Base-by-base conservation (phyloP, 2,113 vertebrate genomes). In the Caranx ignobilis region DNA sequence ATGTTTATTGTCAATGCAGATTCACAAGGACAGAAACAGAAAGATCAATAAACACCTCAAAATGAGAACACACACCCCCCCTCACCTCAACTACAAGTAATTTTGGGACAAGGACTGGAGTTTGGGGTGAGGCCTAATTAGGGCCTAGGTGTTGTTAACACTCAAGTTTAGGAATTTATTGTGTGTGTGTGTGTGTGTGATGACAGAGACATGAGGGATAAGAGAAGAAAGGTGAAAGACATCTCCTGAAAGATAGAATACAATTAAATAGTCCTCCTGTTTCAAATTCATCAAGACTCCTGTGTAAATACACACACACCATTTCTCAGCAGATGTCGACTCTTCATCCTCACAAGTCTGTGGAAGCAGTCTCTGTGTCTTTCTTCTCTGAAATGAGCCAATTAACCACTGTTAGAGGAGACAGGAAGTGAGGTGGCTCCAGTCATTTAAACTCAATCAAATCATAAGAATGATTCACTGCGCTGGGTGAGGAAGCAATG, bases 171-270 rank as follows among this genome's bases (percentile, higher is more conserved):
- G 26, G 15, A 50, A 13, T 37, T 18, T 4, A 60, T 66, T 16
- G 52, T 11, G n/a, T 10, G 11, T 11, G n/a, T 47, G 45, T 39
- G 39, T 39, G 39, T 41, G 39, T 41, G 34, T 71, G 50, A 11
- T 10, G 11, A 1, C 2, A 57, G 41, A 31, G 26, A 63, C 26
- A 26, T 1, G 37, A 59, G 32, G 35, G 37, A 34, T 41, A 63
- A 55, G 16, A 47, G 59, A 54, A 65, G 3, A 12, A 48, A n/a
- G 9, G 65, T 73, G 57, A 75, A 70, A 79, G 72, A 72, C 85
- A 82, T 71, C 31, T 43, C 5, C 11, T 0, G 0, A 4, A 41
- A 41, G 13, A 72, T 45, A 21, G 74, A 67, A 54, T 64, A 3
- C 16, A 47, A 41, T 61, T 11, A 57, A 62, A 34, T 32, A 34